Base-by-base conservation (phyloP, 2,888 invertebrate species). In the Eupithecia abbreviata region DNA sequence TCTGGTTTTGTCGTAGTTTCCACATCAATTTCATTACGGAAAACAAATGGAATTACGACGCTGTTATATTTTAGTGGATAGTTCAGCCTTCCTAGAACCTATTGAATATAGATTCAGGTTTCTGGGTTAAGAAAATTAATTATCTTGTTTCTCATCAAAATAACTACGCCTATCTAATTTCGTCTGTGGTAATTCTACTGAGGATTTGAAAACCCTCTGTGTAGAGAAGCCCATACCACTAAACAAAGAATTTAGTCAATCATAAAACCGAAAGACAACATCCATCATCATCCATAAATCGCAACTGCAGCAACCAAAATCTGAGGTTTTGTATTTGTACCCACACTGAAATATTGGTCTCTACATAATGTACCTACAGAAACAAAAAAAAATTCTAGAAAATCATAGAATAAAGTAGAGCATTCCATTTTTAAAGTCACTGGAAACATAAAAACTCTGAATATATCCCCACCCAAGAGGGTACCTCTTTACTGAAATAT, bases 1-100 rank as follows among this genome's bases (percentile, higher is more conserved):
- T 78, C 45, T 12, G 49, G 66, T 41, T 71, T 73, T 51, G 58
- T 47, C 67, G 58, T 43, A 49, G 70, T 74, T 74, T 69, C 58
- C 70, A 67, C 13, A 12, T 47, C 18, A 69, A 69, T 18, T 47
- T 45, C 47, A 47, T 45, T 47, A 47, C 45, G 18, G 45, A 10
- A 47, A 47, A 45, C 12, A 49, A 47, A 45, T 49, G 4, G 47
- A 9, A 18, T 62, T 62, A 62, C 58, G 30, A 62, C 18, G 30
- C 10, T 10, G 30, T 30, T 7, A 30, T 62, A 12, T 62, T 30
- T 10, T 30, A 62, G 62, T 62, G 12, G 18, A 10, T 18, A 18
- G 58, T 18, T 58, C 10, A 18, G 18, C 18, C 10, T 18, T 18
- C 4, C 30, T 62, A 9, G 4, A 62, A 43, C 43, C 30, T 18